These are phyloP conservation scores for Syrmaticus mikado DNA, from an alignment of 2,113 vertebrate species.

Conservation along the genomic window DNA sequence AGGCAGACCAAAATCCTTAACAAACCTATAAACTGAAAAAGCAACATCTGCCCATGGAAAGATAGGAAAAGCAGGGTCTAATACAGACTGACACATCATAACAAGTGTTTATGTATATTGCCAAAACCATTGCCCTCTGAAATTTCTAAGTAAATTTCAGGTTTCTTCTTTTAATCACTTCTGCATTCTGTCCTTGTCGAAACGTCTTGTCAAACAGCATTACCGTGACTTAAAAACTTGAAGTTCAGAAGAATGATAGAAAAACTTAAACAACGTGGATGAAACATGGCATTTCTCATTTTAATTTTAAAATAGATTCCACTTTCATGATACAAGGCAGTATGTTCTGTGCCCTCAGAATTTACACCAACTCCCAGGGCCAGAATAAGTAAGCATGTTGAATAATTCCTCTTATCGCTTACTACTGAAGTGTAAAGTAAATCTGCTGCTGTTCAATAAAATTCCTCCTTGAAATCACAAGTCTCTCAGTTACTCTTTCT, in stretches of 20 bases:
- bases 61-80: constrained; percentile 24
- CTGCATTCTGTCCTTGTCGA: constrained; percentile 4
- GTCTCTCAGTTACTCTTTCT: constrained; percentile 66
- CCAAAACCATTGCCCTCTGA: not conserved
- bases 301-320: constrained; percentile 42
- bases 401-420: constrained; percentile 39
- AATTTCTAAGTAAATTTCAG: constrained; percentile 49
- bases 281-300: not conserved
- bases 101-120: constrained; percentile 54
- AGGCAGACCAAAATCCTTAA: constrained; percentile 25
- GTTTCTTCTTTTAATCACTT: constrained; percentile 45
- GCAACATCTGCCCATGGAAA: constrained; percentile 58
- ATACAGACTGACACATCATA: constrained; percentile 59
- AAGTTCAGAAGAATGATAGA: not conserved
- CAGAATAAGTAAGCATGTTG: constrained; percentile 41
- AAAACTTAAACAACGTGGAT: not conserved
- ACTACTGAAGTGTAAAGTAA: constrained; percentile 69
- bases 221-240: not conserved
- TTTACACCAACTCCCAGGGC: not conserved
- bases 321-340: not conserved
- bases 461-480: constrained; percentile 45
- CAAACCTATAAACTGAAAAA: constrained; percentile 37
- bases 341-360: not conserved
- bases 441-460: constrained; percentile 58
- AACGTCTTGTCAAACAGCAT: constrained; percentile 41